A percentile compares a stretch with the other conserved stretches of the same genome.
These are phyloP conservation scores for Egretta garzetta DNA, from an alignment of 2,113 vertebrate species.

Conservation along the genomic window DNA sequence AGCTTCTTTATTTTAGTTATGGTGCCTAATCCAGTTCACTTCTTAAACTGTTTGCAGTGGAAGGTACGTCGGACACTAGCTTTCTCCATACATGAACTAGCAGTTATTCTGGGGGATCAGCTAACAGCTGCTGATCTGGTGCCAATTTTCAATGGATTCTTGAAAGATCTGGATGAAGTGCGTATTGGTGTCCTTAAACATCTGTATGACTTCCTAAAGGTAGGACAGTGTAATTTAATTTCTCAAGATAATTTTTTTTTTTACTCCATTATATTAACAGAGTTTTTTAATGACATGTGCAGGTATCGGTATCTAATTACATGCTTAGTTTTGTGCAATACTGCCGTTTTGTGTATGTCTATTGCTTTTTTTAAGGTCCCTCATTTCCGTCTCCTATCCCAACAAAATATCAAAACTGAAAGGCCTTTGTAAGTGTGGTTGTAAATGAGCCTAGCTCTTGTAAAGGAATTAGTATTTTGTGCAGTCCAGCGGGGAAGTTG, in stretches of 20 bases:
- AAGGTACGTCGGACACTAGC: constrained; percentile 75
- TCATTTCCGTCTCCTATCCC: neutral
- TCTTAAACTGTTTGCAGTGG: constrained; percentile 65
- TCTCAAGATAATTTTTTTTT: neutral
- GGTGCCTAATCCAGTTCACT: neutral
- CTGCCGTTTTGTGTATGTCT: neutral
- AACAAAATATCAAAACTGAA: neutral
- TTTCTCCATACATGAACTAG: constrained; percentile 78
- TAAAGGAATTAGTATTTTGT: neutral
- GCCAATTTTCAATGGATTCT: constrained; percentile 79
- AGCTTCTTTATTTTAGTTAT: neutral
- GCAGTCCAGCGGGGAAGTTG: neutral
- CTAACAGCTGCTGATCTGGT: constrained; percentile 77
- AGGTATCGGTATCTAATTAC: neutral
- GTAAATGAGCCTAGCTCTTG: neutral
- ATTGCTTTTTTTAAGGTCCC: neutral
- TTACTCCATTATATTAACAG: neutral
- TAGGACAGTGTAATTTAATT: neutral
- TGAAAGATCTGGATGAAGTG: constrained; percentile 83
- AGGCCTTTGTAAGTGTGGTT: neutral
- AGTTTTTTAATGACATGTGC: neutral
- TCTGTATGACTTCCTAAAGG: constrained; percentile 83
- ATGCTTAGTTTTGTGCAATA: neutral
- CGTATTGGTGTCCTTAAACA: constrained; percentile 79
- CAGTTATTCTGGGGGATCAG: constrained; percentile 78